Evolutionary conservation across 1,140 invertebrate genomes (phyloP).

Genomic region (Gonioctena quinquepunctata): DNA sequence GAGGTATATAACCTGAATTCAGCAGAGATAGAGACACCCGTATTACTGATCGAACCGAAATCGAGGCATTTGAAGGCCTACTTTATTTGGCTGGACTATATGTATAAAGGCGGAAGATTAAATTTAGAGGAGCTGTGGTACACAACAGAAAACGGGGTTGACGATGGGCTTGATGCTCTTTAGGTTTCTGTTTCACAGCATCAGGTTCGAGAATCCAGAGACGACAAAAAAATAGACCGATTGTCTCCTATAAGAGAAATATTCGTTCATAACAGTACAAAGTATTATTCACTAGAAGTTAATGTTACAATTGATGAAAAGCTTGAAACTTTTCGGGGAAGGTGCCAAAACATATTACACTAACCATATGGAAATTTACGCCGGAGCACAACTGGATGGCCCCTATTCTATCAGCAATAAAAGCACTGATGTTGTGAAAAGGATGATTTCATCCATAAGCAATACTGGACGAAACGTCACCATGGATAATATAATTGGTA

Average conservation of each 20-base stretch:
- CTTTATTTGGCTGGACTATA: constrained; percentile 33
- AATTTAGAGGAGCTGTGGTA: constrained; percentile 37
- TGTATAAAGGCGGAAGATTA: constrained; percentile 30
- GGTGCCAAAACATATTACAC: constrained; percentile 26
- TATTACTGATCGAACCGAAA: constrained; percentile 1
- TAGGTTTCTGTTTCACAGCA: constrained; percentile 44
- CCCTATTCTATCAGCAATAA: constrained; percentile 13
- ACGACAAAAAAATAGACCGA: constrained; percentile 44
- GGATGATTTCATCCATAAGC: not conserved
- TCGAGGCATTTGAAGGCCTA: constrained; percentile 21
- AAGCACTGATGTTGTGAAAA: constrained; percentile 2
- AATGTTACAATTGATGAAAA: constrained; percentile 53
- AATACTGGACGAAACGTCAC: constrained; percentile 12
- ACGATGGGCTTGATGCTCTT: constrained; percentile 46
- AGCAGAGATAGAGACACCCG: constrained; percentile 21
- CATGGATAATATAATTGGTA: not conserved
- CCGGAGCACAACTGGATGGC: constrained; percentile 1
- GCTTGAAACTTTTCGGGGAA: constrained; percentile 30
- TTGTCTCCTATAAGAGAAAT: constrained; percentile 48
- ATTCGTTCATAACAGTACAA: constrained; percentile 40
- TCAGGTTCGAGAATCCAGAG: constrained; percentile 11
- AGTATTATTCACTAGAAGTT: constrained; percentile 31
- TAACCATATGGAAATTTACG: constrained; percentile 17
- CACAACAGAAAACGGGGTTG: constrained; percentile 40
- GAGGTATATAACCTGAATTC: too few species aligned